These are phyloP conservation scores for Rissa tridactyla DNA, from an alignment of 2,113 vertebrate genomes.

Conservation along the genomic window DNA sequence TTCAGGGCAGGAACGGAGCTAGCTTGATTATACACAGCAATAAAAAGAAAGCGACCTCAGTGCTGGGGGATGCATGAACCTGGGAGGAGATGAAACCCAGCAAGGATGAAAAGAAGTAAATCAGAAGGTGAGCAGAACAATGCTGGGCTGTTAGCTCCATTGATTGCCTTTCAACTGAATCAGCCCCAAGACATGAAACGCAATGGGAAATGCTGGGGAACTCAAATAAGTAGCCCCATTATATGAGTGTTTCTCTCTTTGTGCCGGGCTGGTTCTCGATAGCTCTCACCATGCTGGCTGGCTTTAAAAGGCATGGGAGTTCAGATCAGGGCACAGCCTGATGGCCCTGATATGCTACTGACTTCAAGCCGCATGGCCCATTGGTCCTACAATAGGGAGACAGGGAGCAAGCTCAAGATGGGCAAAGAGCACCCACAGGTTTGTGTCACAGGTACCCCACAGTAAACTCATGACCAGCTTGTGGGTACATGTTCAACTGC, in stretches of 20 bases:
- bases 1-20: not conserved
- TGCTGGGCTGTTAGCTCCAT: slow-evolving; percentile 40
- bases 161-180: slow-evolving; percentile 63
- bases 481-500: not conserved
- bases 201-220: slow-evolving; percentile 40
- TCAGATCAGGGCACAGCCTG: not conserved
- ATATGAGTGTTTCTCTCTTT: slow-evolving; percentile 9
- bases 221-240: slow-evolving; percentile 52
- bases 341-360: not conserved
- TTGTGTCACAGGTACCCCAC: not conserved
- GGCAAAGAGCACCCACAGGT: not conserved
- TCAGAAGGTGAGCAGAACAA: slow-evolving; percentile 67
- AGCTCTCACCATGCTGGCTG: not conserved
- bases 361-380: not conserved
- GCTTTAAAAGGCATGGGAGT: not conserved
- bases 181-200: slow-evolving; percentile 29
- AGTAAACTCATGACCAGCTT: not conserved
- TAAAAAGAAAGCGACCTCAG: slow-evolving; percentile 44
- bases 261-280: not conserved
- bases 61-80: slow-evolving; percentile 28
- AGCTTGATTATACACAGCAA: slow-evolving; percentile 46
- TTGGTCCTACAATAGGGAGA: not conserved
- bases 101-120: slow-evolving; percentile 51
- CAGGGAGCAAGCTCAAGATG: not conserved
- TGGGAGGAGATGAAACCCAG: slow-evolving; percentile 53